These are phyloP conservation scores for Lysandra coridon DNA, from an alignment of 2,888 invertebrate species.

Conservation along the genomic window DNA sequence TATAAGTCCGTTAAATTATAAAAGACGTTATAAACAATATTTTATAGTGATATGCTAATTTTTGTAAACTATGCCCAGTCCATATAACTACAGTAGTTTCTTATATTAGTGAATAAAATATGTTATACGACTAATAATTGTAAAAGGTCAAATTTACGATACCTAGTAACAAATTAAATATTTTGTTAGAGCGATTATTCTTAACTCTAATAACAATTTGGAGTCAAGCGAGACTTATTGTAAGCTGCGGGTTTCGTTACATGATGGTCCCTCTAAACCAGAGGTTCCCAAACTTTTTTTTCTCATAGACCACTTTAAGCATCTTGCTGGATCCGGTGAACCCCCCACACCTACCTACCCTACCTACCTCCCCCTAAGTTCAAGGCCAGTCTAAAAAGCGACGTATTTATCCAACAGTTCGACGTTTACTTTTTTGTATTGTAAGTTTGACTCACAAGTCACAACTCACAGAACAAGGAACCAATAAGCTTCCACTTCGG, in stretches of 20 bases:
- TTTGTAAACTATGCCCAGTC: background rate
- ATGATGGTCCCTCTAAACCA: too few relatives aligned
- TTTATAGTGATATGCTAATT: constrained; percentile 1
- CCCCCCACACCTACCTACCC: too few relatives aligned
- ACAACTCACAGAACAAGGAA: too few relatives aligned
- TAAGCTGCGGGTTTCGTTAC: background rate
- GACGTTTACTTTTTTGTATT: too few relatives aligned
- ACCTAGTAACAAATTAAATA: background rate
- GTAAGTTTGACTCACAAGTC: too few relatives aligned
- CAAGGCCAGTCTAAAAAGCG: too few relatives aligned
- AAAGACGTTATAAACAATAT: constrained; percentile 21
- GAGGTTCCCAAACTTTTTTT: too few relatives aligned
- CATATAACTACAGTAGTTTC: constrained; percentile 17
- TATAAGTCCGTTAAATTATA: constrained; percentile 4
- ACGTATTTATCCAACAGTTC: too few relatives aligned
- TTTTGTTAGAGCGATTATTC: background rate
- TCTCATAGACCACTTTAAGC: too few relatives aligned
- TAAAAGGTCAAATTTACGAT: background rate
- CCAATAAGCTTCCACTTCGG: too few relatives aligned
- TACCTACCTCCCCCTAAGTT: too few relatives aligned
- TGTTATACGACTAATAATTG: background rate
- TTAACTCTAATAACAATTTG: background rate
- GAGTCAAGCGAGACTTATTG: background rate
- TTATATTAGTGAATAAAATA: background rate
- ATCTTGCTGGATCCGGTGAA: too few relatives aligned